Evolutionary conservation across 2,797 vertebrate genomes (phyloP), one percentile per base, ranked within the genome.

Genomic region (Lepilemur septentrionalis): DNA sequence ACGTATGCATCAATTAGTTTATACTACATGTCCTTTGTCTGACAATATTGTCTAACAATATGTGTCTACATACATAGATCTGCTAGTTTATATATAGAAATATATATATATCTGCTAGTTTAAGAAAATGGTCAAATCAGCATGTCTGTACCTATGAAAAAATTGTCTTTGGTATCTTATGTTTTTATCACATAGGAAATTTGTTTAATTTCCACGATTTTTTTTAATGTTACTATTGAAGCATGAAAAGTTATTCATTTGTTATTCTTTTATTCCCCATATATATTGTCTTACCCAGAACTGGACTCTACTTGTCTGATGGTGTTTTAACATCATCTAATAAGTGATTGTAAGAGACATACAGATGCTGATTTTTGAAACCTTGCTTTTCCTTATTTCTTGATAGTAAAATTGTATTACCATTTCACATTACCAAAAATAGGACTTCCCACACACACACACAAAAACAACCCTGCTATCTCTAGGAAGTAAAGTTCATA

Each of bases 371-470:
- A 90, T n/a, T 65, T 96, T 97, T 96, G 69, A 96, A 89, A 88
- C 63, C 76, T 94, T 87, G 35, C 96, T 94, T 61, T 95, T 86
- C 23, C 95, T 83, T 94, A 85, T 93, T 95, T 82, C 94, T 97
- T 97, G 78, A 76, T 69, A 84, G 72, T 97, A 85, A 92, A 88
- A 80, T 80, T 18, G 35, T 57, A 92, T 96, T 92, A 73, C 46
- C 83, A 87, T 93, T 94, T 38, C 81, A 12, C 86, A 97, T 95
- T 95, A 61, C 61, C 48, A 88, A 94, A 85, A 52, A 48, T 69
- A 81, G 69, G 96, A 22, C n/a, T 79, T 73, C 61, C 8, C 52
- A 55, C 52, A 55, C 50, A 18, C 5, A 5, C 15, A 52, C 50
- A 50, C 84, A 93, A 79, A 63, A 85, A 89, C 61, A 91, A 6